Percentiles rank a stretch among this genome's conserved stretches.
Conservation (phyloP, 1,140 invertebrate species). For the Oscheius sp. region DNA sequence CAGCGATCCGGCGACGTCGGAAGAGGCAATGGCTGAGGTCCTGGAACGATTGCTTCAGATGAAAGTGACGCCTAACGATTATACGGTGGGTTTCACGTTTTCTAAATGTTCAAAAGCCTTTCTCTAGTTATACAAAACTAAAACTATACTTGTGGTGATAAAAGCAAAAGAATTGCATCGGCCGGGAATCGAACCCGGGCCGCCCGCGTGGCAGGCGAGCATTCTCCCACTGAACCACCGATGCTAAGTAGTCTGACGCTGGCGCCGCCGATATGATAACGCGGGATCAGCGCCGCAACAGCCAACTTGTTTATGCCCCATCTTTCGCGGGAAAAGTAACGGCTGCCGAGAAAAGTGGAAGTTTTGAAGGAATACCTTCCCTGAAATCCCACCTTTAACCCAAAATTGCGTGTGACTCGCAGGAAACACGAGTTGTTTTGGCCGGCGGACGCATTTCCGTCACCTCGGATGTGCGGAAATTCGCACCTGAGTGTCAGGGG, state of each 20-base stretch:
- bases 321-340: not conserved
- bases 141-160: too few species aligned
- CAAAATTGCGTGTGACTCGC: slow-evolving; percentile 21
- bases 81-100: not conserved
- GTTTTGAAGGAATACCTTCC: too few species aligned
- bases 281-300: not conserved
- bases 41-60: not conserved
- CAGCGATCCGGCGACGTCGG: not conserved
- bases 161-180: slow-evolving; percentile 45
- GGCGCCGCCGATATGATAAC: too few species aligned
- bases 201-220: slow-evolving; percentile 72
- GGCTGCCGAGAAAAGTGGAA: not conserved
- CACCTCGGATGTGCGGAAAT: slow-evolving; percentile 43
- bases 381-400: too few species aligned
- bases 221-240: slow-evolving; percentile 27
- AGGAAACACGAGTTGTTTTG: slow-evolving; percentile 39
- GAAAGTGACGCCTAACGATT: not conserved
- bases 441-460: too few species aligned
- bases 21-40: not conserved
- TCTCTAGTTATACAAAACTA: too few species aligned
- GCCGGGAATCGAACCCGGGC: slow-evolving; percentile 83
- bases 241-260: too few species aligned
- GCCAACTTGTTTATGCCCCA: not conserved
- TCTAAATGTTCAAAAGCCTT: not conserved
- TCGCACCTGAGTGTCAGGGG: slow-evolving; percentile 46